Conservation (phyloP, 2,113 vertebrate genomes). For the Cepphus grylle region DNA sequence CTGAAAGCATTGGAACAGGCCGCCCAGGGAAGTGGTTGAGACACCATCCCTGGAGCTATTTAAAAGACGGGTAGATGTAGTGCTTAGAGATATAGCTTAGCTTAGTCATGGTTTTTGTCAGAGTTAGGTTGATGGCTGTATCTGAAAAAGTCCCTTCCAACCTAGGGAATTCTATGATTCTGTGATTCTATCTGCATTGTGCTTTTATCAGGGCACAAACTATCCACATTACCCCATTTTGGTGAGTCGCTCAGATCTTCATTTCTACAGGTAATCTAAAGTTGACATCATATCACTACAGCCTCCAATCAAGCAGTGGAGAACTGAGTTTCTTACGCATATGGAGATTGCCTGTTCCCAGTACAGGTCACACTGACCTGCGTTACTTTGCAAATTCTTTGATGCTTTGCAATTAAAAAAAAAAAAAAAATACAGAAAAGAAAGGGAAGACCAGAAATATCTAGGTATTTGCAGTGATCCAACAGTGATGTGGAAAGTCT, state of each 20-base stretch:
- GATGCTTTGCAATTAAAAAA: background rate
- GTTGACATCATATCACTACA: background rate
- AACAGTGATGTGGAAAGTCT: background rate
- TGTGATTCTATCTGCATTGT: background rate
- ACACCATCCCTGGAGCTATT: no score
- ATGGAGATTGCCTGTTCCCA: background rate
- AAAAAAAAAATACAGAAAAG: background rate
- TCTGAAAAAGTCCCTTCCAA: no score
- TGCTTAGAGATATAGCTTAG: no score
- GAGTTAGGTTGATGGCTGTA: no score
- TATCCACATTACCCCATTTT: fast-evolving
- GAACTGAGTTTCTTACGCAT: background rate
- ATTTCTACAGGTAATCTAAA: background rate
- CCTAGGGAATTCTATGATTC: no score
- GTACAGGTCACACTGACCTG: background rate
- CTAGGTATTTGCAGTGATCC: background rate
- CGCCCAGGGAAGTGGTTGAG: no score
- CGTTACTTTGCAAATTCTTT: background rate
- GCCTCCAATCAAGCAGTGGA: background rate
- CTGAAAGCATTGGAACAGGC: no score
- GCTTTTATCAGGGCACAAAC: background rate
- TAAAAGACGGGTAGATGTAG: no score
- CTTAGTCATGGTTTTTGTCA: no score
- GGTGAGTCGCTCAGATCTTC: background rate
- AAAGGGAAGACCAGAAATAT: background rate